Evolutionary conservation across 2,888 invertebrate genomes (phyloP).

Genomic region (Drosophila setosimentum): DNA sequence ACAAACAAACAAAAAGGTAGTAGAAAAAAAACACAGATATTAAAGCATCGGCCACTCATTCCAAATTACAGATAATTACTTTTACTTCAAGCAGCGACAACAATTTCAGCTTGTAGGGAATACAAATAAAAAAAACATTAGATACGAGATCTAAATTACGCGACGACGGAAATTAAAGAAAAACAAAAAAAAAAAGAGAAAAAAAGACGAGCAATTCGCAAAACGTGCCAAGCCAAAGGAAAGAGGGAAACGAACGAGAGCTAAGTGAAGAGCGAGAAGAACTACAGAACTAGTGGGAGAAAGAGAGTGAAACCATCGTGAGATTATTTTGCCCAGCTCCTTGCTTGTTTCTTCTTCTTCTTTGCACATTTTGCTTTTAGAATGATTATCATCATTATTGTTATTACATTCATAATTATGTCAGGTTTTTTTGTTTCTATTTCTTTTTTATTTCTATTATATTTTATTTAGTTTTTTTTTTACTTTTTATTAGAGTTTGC

Average conservation of each 20-base stretch:
- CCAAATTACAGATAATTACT: constrained; percentile 54
- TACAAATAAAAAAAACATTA: constrained; percentile 10
- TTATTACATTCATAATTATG: constrained; percentile 48
- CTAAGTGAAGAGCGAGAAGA: neutral
- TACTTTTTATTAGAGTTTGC: neutral
- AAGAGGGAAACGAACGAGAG: neutral
- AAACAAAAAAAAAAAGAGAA: neutral
- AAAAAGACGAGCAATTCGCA: constrained; percentile 17
- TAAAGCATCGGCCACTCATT: constrained; percentile 5
- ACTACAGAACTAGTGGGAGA: neutral
- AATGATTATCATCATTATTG: constrained; percentile 31
- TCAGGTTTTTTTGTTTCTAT: constrained; percentile 27
- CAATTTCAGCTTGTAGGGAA: constrained; percentile 4
- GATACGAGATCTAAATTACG: constrained; percentile 54
- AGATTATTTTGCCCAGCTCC: constrained; percentile 8
- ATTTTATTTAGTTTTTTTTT: neutral
- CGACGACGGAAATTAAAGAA: constrained; percentile 24
- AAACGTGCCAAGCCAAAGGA: constrained; percentile 18
- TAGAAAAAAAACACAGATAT: neutral
- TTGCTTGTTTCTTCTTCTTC: neutral
- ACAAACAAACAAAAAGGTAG: neutral
- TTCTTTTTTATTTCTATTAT: constrained; percentile 2
- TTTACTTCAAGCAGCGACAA: constrained; percentile 39
- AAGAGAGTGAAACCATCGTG: constrained; percentile 18
- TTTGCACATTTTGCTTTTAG: constrained; percentile 3